A percentile compares a stretch with the other conserved stretches of the same genome.
Conservation (phyloP, 2,888 invertebrate genomes). For the Nomada ruficornis region DNA sequence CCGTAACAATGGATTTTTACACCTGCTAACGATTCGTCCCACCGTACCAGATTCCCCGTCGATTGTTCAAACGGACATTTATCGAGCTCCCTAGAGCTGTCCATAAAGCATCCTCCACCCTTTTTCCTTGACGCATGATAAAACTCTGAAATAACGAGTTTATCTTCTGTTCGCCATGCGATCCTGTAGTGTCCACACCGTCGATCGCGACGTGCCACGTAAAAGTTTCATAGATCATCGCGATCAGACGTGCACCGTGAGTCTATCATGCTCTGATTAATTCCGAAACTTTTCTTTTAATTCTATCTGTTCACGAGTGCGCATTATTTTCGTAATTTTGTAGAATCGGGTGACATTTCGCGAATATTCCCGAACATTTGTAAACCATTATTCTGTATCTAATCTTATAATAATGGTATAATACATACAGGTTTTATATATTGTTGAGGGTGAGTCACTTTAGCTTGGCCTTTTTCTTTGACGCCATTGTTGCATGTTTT, state of each 20-base stretch:
- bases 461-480: background rate
- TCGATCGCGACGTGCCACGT: slow-evolving; percentile 36
- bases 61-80: slow-evolving; percentile 61
- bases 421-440: background rate
- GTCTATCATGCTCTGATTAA: slow-evolving; percentile 5
- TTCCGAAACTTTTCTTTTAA: background rate
- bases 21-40: background rate
- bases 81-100: slow-evolving; percentile 71
- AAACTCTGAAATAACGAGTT: slow-evolving; percentile 78
- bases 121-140: slow-evolving; percentile 63
- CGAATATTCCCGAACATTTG: background rate
- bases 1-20: background rate
- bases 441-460: slow-evolving; percentile 3
- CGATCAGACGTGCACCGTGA: background rate
- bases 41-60: slow-evolving; percentile 40
- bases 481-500: no score
- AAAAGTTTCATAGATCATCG: slow-evolving; percentile 44
- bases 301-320: background rate
- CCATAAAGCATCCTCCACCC: slow-evolving; percentile 69
- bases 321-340: background rate
- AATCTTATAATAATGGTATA: no score
- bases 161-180: slow-evolving; percentile 72
- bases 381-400: background rate
- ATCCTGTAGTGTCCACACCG: slow-evolving; percentile 61
- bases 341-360: background rate